Evolutionary conservation across 2,888 invertebrate genomes (phyloP), one percentile per base, ranked within the genome.

Genomic region (Bombylius discolor): DNA sequence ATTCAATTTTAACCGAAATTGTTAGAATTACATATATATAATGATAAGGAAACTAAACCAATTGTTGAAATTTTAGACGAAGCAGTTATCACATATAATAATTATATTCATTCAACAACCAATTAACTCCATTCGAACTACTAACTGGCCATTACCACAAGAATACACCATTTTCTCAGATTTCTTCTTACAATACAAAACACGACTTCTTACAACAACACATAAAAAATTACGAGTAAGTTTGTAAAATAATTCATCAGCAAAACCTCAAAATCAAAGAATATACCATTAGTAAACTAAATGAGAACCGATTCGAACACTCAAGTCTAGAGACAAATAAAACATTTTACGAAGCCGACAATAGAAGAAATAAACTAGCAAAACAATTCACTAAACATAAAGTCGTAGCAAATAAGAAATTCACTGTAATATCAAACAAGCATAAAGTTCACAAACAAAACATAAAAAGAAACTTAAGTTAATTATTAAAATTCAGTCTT

Each of bases 1-100:
- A 60, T 45, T 60, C 60, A n/a, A 61, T 51, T 2, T n/a, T 58
- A 13, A 56, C 50, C 4, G 61, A 61, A 56, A 34, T 58, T 9
- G 32, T 55, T 31, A 50, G 61, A 11, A 61, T 59, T n/a, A n/a
- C n/a, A n/a, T 33, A 56, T 60, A 45, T 34, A 57, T 50, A 52
- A 48, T 34, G 33, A 50, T 54, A 53, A 52, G 13, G 55, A 53
- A 36, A 50, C 48, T 14, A 58, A 58, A 49, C 50, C 48, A 11
- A 47, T 57, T 5, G 44, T 34, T 33, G 58, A 58, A 47, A 57
- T 60, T 12, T 48, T 58, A 49, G 42, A 58, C 42, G 58, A 61
- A 50, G 56, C 53, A 1, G 36, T 56, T 34, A 47, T 56, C 47
- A 58, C 51, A 33, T 47, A 54, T 13, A 52, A 56, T 7, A 51